Conservation (phyloP, 2,888 invertebrate genomes). For the Electrophaes corylata region DNA sequence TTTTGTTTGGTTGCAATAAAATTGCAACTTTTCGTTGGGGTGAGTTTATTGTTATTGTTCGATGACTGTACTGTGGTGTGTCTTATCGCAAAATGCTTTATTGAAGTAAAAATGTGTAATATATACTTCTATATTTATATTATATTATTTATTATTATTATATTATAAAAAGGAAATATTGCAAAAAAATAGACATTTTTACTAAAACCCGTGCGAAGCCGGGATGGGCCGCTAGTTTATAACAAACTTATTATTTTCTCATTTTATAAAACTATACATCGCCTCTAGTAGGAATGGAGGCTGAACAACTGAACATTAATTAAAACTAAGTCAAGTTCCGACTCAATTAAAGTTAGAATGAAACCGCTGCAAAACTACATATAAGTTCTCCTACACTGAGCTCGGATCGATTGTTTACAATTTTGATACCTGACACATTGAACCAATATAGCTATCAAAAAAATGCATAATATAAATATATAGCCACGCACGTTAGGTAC, state of each 20-base stretch:
- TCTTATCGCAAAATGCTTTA: not conserved
- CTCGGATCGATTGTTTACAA: slow-evolving; percentile 32
- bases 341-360: slow-evolving; percentile 37
- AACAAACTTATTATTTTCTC: too few relatives aligned
- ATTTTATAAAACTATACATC: not conserved
- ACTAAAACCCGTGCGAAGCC: too few relatives aligned
- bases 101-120: too few relatives aligned
- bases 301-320: slow-evolving; percentile 29
- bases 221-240: too few relatives aligned
- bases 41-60: slow-evolving; percentile 17
- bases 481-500: too few relatives aligned
- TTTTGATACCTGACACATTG: slow-evolving; percentile 21
- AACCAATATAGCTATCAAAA: slow-evolving; percentile 5
- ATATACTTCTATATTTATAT: too few relatives aligned
- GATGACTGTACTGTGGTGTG: slow-evolving; percentile 7
- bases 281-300: not conserved
- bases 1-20: slow-evolving; percentile 26
- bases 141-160: too few relatives aligned
- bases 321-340: slow-evolving; percentile 26
- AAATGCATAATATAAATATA: too few relatives aligned
- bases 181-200: too few relatives aligned
- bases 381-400: slow-evolving; percentile 24
- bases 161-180: too few relatives aligned
- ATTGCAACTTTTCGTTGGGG: slow-evolving; percentile 18
- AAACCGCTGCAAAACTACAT: slow-evolving; percentile 34